Base-by-base conservation (phyloP, 2,113 vertebrate species). In the Meleagris gallopavo region DNA sequence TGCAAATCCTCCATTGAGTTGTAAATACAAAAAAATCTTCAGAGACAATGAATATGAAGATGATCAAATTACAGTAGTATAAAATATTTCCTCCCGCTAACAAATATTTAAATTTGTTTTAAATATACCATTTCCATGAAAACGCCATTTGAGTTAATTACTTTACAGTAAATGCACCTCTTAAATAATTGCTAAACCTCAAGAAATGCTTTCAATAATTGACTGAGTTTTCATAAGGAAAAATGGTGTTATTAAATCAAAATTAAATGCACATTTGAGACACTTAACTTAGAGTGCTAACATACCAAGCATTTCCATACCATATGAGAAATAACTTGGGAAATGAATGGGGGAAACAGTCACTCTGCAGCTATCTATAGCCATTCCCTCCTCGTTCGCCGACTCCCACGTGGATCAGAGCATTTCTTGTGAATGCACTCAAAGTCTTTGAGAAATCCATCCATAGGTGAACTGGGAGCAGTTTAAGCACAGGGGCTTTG, bases 111-210 rank as follows among this genome's bases (percentile, higher is more conserved):
- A 97, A 97, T 94, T 97, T 97, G 94, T 96, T 97, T 95, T 95
- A 95, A 97, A 97, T 75, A 54, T 91, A 90, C 94, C 82, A 60
- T 96, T 97, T 97, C 95, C 95, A 96, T 75, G 78, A 96, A 86
- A 84, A 55, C 64, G 90, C 94, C 90, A 96, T 97, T 97, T 97
- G 93, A 96, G 91, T 66, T 97, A 98, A 98, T 98, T 97, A 85
- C 96, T 97, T 96, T 92, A 94, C 96, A 95, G 96, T 96, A 97
- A 98, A 98, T 97, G 92, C 55, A 97, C 94, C 95, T 98, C 96
- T 98, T 98, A 97, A 98, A 98, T 98, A 97, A 98, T 98, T 98
- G 98, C 97, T 97, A 97, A 97, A 98, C 96, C 96, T 98, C 97
- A 94, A 96, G 96, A 98, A 98, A 97, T 88, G 95, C 93, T 97